A percentile compares a stretch with the other conserved stretches of the same genome.
These are phyloP conservation scores for Halcyon smyrnensis DNA, from an alignment of 2,797 vertebrate species.

Conservation along the genomic window DNA sequence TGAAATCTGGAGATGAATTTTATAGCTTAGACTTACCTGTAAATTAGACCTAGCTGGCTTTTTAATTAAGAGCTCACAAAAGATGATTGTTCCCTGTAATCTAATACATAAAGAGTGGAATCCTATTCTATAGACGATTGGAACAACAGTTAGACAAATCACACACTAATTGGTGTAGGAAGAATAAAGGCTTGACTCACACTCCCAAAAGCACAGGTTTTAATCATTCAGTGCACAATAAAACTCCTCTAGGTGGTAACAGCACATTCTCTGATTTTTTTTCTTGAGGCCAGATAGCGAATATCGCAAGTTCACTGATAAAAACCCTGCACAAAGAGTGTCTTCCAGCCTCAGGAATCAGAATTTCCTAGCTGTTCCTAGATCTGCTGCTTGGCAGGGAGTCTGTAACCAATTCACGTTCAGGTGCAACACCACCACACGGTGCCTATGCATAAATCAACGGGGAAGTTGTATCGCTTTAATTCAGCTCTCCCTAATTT, in stretches of 20 bases:
- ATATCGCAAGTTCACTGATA: background rate
- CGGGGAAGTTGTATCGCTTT: fast-evolving
- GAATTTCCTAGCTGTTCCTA: background rate
- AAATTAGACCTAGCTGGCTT: background rate
- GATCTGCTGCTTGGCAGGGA: background rate
- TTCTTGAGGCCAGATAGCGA: background rate
- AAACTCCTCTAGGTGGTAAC: background rate
- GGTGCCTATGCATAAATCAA: background rate
- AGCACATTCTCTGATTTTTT: background rate
- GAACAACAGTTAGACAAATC: background rate
- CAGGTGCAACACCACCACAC: fast-evolving
- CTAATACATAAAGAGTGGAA: background rate
- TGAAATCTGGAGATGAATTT: background rate
- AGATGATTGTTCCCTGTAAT: background rate
- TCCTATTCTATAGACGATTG: background rate
- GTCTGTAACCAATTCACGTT: background rate
- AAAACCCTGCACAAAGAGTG: background rate
- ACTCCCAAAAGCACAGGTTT: background rate
- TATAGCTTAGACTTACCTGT: background rate
- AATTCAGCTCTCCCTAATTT: background rate
- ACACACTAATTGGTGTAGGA: background rate
- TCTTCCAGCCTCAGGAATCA: background rate
- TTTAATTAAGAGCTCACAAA: conserved; percentile 9
- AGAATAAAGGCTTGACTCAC: background rate
- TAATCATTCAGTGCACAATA: background rate